Percentiles rank a stretch among this genome's conserved stretches.
Evolutionary conservation across 2,888 invertebrate genomes (phyloP).

Genomic region (Coleophora deauratella): DNA sequence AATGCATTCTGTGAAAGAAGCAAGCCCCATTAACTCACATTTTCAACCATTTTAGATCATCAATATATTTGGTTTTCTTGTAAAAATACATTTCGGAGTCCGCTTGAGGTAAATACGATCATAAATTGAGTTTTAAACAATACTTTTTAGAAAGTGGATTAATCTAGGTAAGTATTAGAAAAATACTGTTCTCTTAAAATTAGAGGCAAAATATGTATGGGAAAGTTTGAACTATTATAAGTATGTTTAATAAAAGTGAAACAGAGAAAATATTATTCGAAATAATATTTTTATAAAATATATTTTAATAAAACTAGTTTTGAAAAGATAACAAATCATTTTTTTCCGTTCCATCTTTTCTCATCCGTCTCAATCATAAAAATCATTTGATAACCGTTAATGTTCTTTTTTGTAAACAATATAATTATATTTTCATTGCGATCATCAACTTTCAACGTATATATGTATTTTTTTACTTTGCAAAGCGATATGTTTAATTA

Average conservation of each 20-base stretch:
- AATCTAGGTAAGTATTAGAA: conserved; percentile 38
- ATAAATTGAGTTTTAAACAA: conserved; percentile 32
- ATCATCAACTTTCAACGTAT: conserved; percentile 28
- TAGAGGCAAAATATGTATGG: conserved; percentile 25
- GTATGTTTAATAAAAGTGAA: conserved; percentile 23
- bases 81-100: conserved; percentile 37
- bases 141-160: conserved; percentile 26
- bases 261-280: conserved; percentile 2
- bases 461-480: conserved; percentile 32
- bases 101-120: conserved; percentile 21
- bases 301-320: conserved; percentile 14
- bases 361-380: conserved; percentile 12
- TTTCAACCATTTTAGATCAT: no score
- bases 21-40: no score
- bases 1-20: no score
- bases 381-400: conserved; percentile 4
- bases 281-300: conserved; percentile 10
- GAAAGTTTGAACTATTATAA: conserved; percentile 32
- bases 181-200: conserved; percentile 46
- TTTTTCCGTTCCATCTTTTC: conserved; percentile 4
- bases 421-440: conserved; percentile 38
- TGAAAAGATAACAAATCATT: conserved; percentile 9
- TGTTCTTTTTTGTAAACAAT: conserved; percentile 41
- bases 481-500: conserved; percentile 72
- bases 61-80: no score